Evolutionary conservation across 2,113 vertebrate species (phyloP).

Genomic region (Onychostoma macrolepis): DNA sequence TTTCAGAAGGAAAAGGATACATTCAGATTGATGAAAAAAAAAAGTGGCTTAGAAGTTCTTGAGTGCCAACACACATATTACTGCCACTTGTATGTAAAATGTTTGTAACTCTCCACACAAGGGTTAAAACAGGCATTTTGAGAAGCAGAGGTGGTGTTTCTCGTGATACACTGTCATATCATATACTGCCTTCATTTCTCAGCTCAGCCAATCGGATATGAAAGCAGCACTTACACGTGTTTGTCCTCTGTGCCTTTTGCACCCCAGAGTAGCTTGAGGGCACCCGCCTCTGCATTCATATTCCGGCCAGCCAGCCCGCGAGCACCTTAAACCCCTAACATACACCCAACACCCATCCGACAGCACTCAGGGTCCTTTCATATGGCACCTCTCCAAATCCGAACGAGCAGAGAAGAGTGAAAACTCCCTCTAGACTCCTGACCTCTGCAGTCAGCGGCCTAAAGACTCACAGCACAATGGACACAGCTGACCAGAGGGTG

Average conservation of each 20-base stretch:
- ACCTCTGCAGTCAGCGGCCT: slow-evolving; percentile 29
- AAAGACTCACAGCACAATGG: slow-evolving; percentile 23
- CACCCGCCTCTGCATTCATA: slow-evolving; percentile 70
- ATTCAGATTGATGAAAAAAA: neutral
- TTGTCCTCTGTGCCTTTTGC: slow-evolving; percentile 76
- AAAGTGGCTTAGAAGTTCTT: neutral
- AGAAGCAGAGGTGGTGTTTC: slow-evolving; percentile 19
- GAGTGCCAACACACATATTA: neutral
- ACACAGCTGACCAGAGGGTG: slow-evolving; percentile 37
- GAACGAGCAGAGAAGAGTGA: slow-evolving; percentile 22
- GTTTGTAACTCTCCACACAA: neutral
- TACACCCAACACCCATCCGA: slow-evolving; percentile 46
- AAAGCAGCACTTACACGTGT: slow-evolving; percentile 82
- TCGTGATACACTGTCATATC: slow-evolving; percentile 71
- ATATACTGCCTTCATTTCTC: slow-evolving; percentile 69
- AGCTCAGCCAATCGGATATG: slow-evolving; percentile 76
- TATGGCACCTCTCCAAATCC: slow-evolving; percentile 23
- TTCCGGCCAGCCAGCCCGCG: slow-evolving; percentile 37
- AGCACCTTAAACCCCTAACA: slow-evolving; percentile 50
- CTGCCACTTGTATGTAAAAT: neutral
- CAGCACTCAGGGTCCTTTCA: slow-evolving; percentile 6
- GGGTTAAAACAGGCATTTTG: neutral
- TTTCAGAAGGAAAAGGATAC: neutral
- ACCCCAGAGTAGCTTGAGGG: slow-evolving; percentile 68
- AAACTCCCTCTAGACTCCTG: slow-evolving; percentile 7